Evolutionary conservation across 2,888 invertebrate genomes (phyloP).

Genomic region (Arctia plantaginis): DNA sequence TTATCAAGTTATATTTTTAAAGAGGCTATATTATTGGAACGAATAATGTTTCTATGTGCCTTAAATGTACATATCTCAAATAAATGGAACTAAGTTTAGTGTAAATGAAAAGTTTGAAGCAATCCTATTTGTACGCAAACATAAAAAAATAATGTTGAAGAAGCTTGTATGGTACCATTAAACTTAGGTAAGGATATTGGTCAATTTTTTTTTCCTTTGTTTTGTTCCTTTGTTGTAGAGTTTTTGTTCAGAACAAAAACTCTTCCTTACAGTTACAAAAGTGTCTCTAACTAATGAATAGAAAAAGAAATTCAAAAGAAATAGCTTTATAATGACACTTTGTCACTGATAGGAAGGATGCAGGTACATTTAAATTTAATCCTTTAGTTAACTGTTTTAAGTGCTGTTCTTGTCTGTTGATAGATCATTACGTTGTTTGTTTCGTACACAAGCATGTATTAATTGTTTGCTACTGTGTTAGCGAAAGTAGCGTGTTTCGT

Average conservation of each 20-base stretch:
- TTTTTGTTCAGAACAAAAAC: neutral
- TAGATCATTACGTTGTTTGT: slow-evolving; percentile 3
- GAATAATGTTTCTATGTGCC: neutral
- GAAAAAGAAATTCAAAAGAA: neutral
- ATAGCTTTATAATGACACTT: neutral
- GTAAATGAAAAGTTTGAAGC: too few relatives aligned
- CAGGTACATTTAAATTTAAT: neutral
- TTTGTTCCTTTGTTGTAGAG: too few relatives aligned
- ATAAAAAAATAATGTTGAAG: too few relatives aligned
- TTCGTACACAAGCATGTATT: slow-evolving; percentile 3
- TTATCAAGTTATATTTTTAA: neutral
- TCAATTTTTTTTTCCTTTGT: too few relatives aligned
- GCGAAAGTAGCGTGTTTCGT: neutral
- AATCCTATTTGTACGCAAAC: too few relatives aligned
- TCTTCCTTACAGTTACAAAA: neutral
- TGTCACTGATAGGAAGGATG: neutral
- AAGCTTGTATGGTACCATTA: too few relatives aligned
- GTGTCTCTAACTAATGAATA: neutral
- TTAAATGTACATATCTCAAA: too few relatives aligned
- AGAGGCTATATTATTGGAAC: too few relatives aligned
- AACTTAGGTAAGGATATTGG: too few relatives aligned
- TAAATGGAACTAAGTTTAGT: too few relatives aligned
- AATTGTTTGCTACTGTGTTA: neutral
- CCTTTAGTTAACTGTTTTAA: neutral
- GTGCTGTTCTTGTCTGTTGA: neutral